phyloP scores from a whole-genome alignment of 2,797 vertebrate species.

The Mycteria americana region DNA sequence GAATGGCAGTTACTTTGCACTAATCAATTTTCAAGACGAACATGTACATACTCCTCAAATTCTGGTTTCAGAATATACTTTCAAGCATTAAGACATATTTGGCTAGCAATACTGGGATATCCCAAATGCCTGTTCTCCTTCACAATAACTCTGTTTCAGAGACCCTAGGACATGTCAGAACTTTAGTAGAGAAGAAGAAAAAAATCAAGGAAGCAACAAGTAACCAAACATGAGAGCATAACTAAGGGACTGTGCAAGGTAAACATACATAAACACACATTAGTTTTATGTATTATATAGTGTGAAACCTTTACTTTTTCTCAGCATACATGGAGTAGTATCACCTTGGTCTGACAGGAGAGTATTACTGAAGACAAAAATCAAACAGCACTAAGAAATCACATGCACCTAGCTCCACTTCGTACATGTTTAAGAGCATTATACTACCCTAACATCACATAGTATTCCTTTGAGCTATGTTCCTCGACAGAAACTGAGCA shows the following conservation, averaged over 20 bases:
- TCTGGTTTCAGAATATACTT: not conserved
- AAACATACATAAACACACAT: accelerated
- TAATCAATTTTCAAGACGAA: not conserved
- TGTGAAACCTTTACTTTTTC: not conserved
- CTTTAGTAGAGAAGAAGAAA: not conserved
- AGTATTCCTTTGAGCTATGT: not conserved
- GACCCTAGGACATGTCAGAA: not conserved
- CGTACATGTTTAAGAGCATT: not conserved
- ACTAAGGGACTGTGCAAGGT: not conserved
- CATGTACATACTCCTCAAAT: not conserved
- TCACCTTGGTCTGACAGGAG: accelerated
- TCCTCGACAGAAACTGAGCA: not conserved
- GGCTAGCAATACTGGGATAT: not conserved
- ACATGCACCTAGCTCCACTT: not conserved
- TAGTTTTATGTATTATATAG: not conserved
- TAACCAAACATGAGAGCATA: not conserved
- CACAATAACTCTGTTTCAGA: not conserved
- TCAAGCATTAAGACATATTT: not conserved
- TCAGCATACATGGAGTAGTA: not conserved
- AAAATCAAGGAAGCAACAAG: not conserved
- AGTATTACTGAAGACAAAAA: not conserved
- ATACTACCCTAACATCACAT: not conserved
- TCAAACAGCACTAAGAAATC: not conserved
- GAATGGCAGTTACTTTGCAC: not conserved
- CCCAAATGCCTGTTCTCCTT: not conserved